Base-by-base conservation (phyloP, 1,140 invertebrate genomes). In the Cotesia typhae region DNA sequence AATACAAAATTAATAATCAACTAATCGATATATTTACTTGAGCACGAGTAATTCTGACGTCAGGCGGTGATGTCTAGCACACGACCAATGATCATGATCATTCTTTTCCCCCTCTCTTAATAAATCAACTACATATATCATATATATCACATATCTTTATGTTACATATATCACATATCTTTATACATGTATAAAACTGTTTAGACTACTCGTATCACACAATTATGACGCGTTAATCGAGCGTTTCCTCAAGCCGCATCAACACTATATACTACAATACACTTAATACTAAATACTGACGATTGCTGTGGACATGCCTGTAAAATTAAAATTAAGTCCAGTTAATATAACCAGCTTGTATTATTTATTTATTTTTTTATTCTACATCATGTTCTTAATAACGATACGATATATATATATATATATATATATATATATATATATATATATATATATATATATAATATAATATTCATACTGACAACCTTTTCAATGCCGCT, bases 191-290 rank as follows among this genome's bases (percentile, higher is more conserved):
- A 47, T 47, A 47, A 47, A 47, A 47, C 41, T 47, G 10, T 47
- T 47, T 10, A 47, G 41, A 47, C 41, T 38, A 14, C 36, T 66
- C 47, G 7, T 51, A 35, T 61, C 60, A 37, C 60, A 20, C 64
- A 66, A 66, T 66, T 66, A 66, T 66, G 47, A 66, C 64, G 64
- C 36, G 64, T 66, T 66, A 66, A 66, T 66, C 41, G 64, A 66
- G 37, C n/a, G 64, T 51, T 66, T 66, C 64, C 64, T 66, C 14
- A 14, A 14, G 35, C 3, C 3, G 57, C 57, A 59, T 59, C 55
- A n/a, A 47, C 36, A 10, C 64, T 38, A 28, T 28, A 28, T 12
- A 10, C 64, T 47, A 47, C 41, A 47, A 47, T 47, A 47, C 41
- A 47, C 5, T 47, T 47, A 0, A 47, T 10, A 9, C 5, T 47